A percentile compares a stretch with the other conserved stretches of the same genome.
These are phyloP conservation scores for Dermolepida albohirtum DNA, from an alignment of 2,888 invertebrate species.

Conservation along the genomic window DNA sequence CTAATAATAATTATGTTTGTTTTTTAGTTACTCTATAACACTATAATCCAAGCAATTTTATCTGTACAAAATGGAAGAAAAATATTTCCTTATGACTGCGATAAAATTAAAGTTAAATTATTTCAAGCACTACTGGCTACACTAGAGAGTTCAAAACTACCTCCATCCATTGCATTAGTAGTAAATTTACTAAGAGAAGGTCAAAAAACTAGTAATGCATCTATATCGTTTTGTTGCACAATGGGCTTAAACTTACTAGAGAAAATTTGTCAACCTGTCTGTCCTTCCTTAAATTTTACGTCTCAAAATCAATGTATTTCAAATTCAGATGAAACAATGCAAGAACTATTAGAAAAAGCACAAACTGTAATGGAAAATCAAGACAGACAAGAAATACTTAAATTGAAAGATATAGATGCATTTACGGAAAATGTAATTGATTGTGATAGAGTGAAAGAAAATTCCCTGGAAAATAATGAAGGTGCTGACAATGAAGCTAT, in stretches of 20 bases:
- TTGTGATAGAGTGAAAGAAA: too few species aligned
- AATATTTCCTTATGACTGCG: constrained; percentile 3
- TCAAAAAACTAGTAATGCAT: not conserved
- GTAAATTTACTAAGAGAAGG: constrained; percentile 8
- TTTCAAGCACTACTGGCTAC: not conserved
- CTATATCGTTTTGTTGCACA: not conserved
- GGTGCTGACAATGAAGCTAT: not conserved
- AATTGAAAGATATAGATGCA: too few species aligned
- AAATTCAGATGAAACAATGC: not conserved
- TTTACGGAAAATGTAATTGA: too few species aligned
- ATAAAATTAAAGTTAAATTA: constrained; percentile 11
- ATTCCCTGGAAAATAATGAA: too few species aligned
- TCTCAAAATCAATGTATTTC: not conserved
- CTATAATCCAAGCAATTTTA: constrained; percentile 7
- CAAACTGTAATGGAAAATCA: not conserved
- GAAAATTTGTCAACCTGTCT: constrained; percentile 25
- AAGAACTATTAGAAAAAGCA: not conserved
- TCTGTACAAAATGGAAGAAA: constrained; percentile 11
- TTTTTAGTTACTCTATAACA: not conserved
- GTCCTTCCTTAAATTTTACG: constrained; percentile 13
- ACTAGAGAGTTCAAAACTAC: constrained; percentile 4
- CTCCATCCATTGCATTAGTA: constrained; percentile 6
- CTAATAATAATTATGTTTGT: too few species aligned
- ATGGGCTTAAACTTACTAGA: constrained; percentile 10
- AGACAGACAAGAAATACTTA: not conserved